Percentiles rank a stretch among this genome's conserved stretches.
Conservation (phyloP, 1,140 invertebrate genomes). For the Panulirus ornatus region DNA sequence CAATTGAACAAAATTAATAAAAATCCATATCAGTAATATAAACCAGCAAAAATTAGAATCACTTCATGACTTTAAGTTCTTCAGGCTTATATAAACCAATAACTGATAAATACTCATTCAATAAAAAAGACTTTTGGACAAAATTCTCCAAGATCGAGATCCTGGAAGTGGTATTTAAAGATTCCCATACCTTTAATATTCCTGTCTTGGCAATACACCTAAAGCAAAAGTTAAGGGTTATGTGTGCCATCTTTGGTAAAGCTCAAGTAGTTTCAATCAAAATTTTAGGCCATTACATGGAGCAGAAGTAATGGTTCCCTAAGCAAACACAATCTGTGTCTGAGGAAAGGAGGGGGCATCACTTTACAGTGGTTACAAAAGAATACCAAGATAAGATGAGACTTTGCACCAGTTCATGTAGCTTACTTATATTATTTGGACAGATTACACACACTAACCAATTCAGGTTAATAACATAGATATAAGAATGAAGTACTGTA, state of each 20-base stretch:
- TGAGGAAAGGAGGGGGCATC: not conserved
- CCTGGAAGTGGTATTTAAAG: too few relatives aligned
- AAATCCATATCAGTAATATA: too few relatives aligned
- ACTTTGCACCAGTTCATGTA: not conserved
- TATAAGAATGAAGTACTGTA: too few relatives aligned
- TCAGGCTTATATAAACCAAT: too few relatives aligned
- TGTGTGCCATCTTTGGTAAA: slow-evolving; percentile 52
- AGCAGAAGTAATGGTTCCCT: too few relatives aligned
- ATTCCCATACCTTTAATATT: too few relatives aligned
- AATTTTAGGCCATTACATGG: not conserved
- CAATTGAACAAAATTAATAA: too few relatives aligned
- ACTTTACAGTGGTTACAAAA: not conserved
- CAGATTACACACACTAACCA: not conserved
- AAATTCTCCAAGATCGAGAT: not conserved
- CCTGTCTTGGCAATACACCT: not conserved
- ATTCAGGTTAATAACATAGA: too few relatives aligned
- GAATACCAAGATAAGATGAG: not conserved
- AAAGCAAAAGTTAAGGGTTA: not conserved
- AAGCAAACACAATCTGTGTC: not conserved
- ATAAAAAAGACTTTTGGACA: not conserved
- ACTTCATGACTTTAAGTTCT: too few relatives aligned
- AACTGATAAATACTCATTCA: not conserved
- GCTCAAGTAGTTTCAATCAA: not conserved
- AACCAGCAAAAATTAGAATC: too few relatives aligned
- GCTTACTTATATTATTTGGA: not conserved